Evolutionary conservation across 2,888 invertebrate species (phyloP).

Genomic region (Sericinus montela): DNA sequence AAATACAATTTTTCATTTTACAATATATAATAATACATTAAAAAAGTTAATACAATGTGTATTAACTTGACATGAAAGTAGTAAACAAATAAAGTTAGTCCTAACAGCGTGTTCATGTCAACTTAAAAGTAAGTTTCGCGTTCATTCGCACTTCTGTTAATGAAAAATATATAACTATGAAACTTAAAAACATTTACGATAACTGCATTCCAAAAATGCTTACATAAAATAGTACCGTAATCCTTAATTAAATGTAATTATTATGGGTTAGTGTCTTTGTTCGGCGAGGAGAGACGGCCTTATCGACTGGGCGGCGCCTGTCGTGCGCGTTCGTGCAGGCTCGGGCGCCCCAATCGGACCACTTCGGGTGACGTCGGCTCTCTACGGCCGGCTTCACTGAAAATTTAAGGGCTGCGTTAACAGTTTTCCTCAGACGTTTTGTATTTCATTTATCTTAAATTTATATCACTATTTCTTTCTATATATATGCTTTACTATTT

Average conservation of each 20-base stretch:
- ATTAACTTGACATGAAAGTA: too few relatives aligned
- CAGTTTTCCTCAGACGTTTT: slow-evolving; percentile 56
- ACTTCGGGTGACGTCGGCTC: slow-evolving; percentile 46
- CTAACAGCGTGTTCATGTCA: too few relatives aligned
- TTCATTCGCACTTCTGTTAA: too few relatives aligned
- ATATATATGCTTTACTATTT: too few relatives aligned
- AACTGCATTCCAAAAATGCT: slow-evolving; percentile 40
- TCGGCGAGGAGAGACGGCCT: slow-evolving; percentile 72
- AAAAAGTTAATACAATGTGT: too few relatives aligned
- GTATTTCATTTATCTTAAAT: slow-evolving; percentile 36
- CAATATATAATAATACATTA: too few relatives aligned
- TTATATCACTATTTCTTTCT: too few relatives aligned
- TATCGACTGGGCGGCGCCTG: slow-evolving; percentile 79
- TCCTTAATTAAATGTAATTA: slow-evolving; percentile 77
- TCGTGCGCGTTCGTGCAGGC: slow-evolving; percentile 54
- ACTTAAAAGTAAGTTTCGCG: too few relatives aligned
- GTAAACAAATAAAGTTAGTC: too few relatives aligned
- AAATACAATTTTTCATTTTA: too few relatives aligned
- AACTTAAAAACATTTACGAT: background rate
- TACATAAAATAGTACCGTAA: slow-evolving; percentile 65
- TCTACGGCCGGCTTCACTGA: slow-evolving; percentile 50
- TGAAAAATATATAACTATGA: too few relatives aligned
- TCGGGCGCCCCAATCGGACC: slow-evolving; percentile 38
- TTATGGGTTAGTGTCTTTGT: slow-evolving; percentile 78
- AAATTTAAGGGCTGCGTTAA: slow-evolving; percentile 74